Base-by-base conservation (phyloP, 2,888 invertebrate species). In the Hylaea fasciaria region DNA sequence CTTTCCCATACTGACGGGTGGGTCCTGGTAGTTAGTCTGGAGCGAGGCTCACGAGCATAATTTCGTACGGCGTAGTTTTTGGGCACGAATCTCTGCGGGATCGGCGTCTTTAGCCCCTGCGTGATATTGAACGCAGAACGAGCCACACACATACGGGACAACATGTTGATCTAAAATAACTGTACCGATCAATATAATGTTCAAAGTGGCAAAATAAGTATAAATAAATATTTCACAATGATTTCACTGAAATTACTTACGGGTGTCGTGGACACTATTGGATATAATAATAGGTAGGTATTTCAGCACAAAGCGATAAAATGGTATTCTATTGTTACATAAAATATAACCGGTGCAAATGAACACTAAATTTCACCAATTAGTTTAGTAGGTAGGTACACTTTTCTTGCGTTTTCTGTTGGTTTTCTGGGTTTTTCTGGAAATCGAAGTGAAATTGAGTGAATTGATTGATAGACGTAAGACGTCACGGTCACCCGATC, bases 1-100 rank as follows among this genome's bases (percentile, higher is more conserved):
- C 91, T 93, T 80, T 97, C 96, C 78, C 95, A 95, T 3, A 97
- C 63, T 10, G 95, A 93, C 58, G 93, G 89, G 59, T 91, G 90
- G 22, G 93, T 85, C 60, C 87, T 85, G 61, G 91, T 79, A 35
- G 83, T 81, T 52, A 87, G 72, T 50, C 85, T 82, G 37, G 88
- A 76, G 13, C 91, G 84, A n/a, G 93, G 79, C 60, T 94, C 94
- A 14, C 93, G 87, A 7, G 94, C 90, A 80, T 93, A 94, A 58
- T 89, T 93, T 72, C 94, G 85, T 52, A 93, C 73, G n/a, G 91
- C 78, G 78, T 91, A 89, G 69, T 92, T 92, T 71, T 82, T 87
- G 5, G 93, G 91, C 32, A 91, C 80, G 49, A 87, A 83, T 70
- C 85, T 87, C 71, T 90, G 89, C 11, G 92, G 86, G 35, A 90